Evolutionary conservation across 2,797 vertebrate genomes (phyloP), one percentile per base, ranked within the genome.

Genomic region (Pseudopleuronectes americanus): DNA sequence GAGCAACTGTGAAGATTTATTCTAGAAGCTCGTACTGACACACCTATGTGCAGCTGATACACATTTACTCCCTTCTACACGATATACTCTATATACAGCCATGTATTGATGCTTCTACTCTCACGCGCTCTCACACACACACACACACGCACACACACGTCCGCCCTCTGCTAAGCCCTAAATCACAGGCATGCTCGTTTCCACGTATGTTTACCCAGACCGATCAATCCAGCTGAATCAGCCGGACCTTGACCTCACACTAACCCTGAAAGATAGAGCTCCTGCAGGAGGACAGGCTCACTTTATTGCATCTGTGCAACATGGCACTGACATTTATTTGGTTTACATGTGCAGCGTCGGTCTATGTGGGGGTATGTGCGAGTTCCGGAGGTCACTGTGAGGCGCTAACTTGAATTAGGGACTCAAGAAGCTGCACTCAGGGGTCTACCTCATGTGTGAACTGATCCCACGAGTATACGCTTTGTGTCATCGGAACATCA

Each of bases 201-300:
- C 54, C 68, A 71, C 49, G 59, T 47, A 22, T 81, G 79, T 88
- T 86, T 83, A 82, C 78, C 53, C 77, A 72, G 73, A 85, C 66
- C 24, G 58, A 84, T 87, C 84, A 68, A 87, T 87, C 58, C 62
- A 82, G 74, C 69, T 65, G 70, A 85, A 76, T 72, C 74, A 69
- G 70, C 60, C 3, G 19, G 79, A 81, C 83, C 31, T 68, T 84
- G 75, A 87, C 73, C 78, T 85, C 33, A 68, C 68, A 57, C 53
- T 69, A 22, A 71, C 74, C 58, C 81, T 64, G 41, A 49, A 52
- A 59, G 54, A 63, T 10, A 49, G 58, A 65, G 57, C 67, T 68
- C 14, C 51, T 64, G 43, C 36, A 31, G 54, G 51, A 76, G 31
- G 52, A 69, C 47, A 53, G 22, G 43, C 61, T 71, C 26, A 16